Evolutionary conservation across 2,888 invertebrate species (phyloP), one percentile per base, ranked within the genome.

Genomic region (Chouioia cunea): DNA sequence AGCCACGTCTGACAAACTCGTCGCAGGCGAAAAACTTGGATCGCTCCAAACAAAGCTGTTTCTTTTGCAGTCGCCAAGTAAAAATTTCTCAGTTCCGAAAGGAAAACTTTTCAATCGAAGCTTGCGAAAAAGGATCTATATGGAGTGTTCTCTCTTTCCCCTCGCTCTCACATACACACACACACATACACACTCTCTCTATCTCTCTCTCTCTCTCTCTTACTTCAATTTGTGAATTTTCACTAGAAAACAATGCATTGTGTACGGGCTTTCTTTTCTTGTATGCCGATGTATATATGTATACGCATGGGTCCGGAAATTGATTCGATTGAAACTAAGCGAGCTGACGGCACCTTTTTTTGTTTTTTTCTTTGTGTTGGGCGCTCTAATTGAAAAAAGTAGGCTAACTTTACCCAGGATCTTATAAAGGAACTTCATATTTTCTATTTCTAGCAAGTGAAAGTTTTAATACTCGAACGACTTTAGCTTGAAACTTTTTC

Each of bases 81-180:
- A 65, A 65, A 70, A 67, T 64, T 73, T 73, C 36, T 36, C 60
- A 63, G 66, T 58, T 66, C 44, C 66, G 53, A 57, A 22, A n/a
- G 58, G 58, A 73, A 67, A 73, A 73, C 67, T 71, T 73, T 73
- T 71, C 67, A 71, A 73, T 73, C 71, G 71, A 71, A 73, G 62
- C 62, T 63, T 63, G 20, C n/a, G 53, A 69, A 52, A 65, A 65
- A 23, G 65, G 65, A 69, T 65, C 36, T 36, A 36, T 12, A 10
- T 36, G 12, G n/a, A n/a, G n/a, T n/a, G n/a, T n/a, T n/a, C n/a
- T n/a, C n/a, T n/a, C n/a, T n/a, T n/a, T n/a, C n/a, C n/a, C n/a
- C n/a, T n/a, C n/a, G n/a, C n/a, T n/a, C n/a, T n/a, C n/a, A n/a
- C n/a, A n/a, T n/a, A n/a, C n/a, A n/a, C n/a, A n/a, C n/a, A n/a